A percentile compares a stretch with the other conserved stretches of the same genome.
Conservation (phyloP, 2,888 invertebrate genomes). For the Polydrusus cervinus region DNA sequence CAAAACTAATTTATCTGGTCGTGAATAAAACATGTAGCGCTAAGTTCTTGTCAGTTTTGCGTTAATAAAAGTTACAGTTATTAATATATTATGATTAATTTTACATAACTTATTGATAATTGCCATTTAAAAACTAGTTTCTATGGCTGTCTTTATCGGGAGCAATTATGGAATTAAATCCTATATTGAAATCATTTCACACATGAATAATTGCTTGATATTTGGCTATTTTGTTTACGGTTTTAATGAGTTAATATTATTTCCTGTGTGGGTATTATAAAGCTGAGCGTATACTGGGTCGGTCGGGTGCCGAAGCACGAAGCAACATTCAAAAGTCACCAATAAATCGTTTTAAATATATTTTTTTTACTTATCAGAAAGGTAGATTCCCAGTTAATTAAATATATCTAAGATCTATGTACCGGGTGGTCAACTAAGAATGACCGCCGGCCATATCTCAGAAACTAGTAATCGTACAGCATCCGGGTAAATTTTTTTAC, state of each 20-base stretch:
- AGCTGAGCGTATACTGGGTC: too few species aligned
- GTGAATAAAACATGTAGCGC: slow-evolving; percentile 59
- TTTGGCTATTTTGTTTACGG: slow-evolving; percentile 27
- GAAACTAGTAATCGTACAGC: too few species aligned
- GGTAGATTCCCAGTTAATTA: too few species aligned
- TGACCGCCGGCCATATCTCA: too few species aligned
- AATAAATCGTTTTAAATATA: too few species aligned
- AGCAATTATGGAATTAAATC: slow-evolving; percentile 43
- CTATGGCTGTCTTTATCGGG: slow-evolving; percentile 46
- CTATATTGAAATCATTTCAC: slow-evolving; percentile 37
- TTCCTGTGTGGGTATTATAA: too few species aligned
- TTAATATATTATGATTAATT: slow-evolving; percentile 62
- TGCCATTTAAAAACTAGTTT: slow-evolving; percentile 61
- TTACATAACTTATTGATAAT: slow-evolving; percentile 62
- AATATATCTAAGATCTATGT: too few species aligned
- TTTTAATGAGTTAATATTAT: slow-evolving; percentile 12
- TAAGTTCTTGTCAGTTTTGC: slow-evolving; percentile 62
- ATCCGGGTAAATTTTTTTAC: too few species aligned
- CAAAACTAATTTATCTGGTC: slow-evolving; percentile 60
- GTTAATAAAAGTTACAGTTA: slow-evolving; percentile 60
- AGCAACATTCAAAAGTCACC: too few species aligned
- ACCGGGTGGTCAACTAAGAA: too few species aligned
- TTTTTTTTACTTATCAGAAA: too few species aligned
- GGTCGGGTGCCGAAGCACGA: too few species aligned
- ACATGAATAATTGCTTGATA: slow-evolving; percentile 37